Percentiles rank a stretch among this genome's conserved stretches.
These are phyloP conservation scores for Cygnus buccinator DNA, from an alignment of 2,113 vertebrate species.

Conservation along the genomic window DNA sequence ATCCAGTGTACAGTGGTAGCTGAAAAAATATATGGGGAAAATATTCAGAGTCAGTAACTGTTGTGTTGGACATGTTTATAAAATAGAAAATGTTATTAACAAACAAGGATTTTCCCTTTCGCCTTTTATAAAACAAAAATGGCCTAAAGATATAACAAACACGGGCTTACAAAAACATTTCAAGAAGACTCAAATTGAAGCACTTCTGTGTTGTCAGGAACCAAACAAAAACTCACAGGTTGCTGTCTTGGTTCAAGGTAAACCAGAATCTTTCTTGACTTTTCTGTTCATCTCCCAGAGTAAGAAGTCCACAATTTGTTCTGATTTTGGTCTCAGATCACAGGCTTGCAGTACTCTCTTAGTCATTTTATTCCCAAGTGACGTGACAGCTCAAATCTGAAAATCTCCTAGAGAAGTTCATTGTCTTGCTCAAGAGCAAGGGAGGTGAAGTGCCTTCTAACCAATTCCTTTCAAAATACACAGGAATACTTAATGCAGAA, in stretches of 20 bases:
- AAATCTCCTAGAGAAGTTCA: not conserved
- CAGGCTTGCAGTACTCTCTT: not conserved
- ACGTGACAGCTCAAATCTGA: not conserved
- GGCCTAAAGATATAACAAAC: not conserved
- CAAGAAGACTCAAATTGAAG: not conserved
- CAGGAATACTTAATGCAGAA: not conserved
- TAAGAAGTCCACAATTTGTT: not conserved
- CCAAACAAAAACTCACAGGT: not conserved
- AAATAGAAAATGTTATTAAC: too few relatives aligned
- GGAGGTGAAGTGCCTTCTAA: not conserved
- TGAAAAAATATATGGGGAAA: not conserved
- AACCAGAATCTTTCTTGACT: not conserved
- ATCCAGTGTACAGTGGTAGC: not conserved
- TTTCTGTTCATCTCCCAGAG: not conserved
- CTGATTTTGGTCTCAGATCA: not conserved
- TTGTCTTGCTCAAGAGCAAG: not conserved
- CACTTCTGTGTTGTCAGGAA: not conserved
- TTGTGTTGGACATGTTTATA: not conserved
- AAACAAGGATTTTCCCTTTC: not conserved
- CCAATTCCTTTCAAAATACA: not conserved
- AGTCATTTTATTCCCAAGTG: not conserved
- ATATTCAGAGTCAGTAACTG: not conserved
- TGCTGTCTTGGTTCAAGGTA: not conserved
- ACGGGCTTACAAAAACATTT: not conserved
- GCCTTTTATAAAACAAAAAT: not conserved